phyloP scores from a whole-genome alignment of 2,113 vertebrate species.

The Eleginops maclovinus region DNA sequence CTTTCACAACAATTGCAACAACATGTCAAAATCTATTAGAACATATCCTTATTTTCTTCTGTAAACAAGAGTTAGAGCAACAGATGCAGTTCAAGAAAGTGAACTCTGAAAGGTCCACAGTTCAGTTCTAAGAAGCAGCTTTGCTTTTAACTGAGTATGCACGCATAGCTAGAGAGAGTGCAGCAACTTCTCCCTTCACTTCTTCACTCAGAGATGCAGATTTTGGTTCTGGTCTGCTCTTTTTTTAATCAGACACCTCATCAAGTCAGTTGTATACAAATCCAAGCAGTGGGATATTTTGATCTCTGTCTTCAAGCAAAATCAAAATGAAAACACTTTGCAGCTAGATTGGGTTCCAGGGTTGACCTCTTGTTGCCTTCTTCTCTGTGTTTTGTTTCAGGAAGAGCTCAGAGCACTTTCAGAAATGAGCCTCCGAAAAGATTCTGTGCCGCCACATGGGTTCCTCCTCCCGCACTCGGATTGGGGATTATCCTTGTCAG shows the following conservation, averaged over 20 bases:
- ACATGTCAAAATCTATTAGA: neutral
- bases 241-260: conserved; percentile 8
- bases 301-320: conserved; percentile 6
- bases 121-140: conserved; percentile 13
- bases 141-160: conserved; percentile 21
- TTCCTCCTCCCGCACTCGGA: conserved; percentile 20
- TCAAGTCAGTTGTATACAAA: conserved; percentile 10
- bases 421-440: conserved; percentile 11
- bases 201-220: conserved; percentile 28
- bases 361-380: conserved; percentile 43
- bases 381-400: conserved; percentile 10
- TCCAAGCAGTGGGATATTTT: conserved; percentile 6
- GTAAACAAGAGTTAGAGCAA: neutral
- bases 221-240: neutral
- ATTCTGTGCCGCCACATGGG: conserved; percentile 11
- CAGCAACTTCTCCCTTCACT: conserved; percentile 34
- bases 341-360: neutral
- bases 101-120: neutral
- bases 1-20: neutral
- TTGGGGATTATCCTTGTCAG: conserved; percentile 73
- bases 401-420: conserved; percentile 19
- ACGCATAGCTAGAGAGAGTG: conserved; percentile 4
- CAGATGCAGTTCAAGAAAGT: conserved; percentile 18
- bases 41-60: neutral
- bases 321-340: conserved; percentile 18